Percentiles rank a stretch among this genome's conserved stretches.
Conservation (phyloP, 2,888 invertebrate genomes). For the Eucera pruinosa region DNA sequence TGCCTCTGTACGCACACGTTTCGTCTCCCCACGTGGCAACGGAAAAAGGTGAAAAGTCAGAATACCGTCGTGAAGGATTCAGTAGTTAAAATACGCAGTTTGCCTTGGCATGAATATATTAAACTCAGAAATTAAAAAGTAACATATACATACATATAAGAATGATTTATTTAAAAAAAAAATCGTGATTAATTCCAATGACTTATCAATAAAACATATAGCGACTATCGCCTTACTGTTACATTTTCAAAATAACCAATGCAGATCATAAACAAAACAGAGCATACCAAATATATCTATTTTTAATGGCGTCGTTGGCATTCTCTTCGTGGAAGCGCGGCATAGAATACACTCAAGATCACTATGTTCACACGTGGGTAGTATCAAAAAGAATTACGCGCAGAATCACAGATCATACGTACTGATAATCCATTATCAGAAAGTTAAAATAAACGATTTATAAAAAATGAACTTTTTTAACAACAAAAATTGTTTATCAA, state of each 20-base stretch:
- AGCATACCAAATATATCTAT: conserved; percentile 72
- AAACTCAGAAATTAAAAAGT: not conserved
- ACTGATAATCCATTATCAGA: not conserved
- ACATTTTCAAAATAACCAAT: conserved; percentile 20
- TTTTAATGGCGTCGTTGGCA: conserved; percentile 75
- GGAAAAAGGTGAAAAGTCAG: conserved; percentile 9
- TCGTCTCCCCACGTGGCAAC: conserved; percentile 9
- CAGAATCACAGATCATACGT: conserved; percentile 21
- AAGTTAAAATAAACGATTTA: not conserved
- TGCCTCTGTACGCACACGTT: not conserved
- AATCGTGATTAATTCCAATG: too few relatives aligned
- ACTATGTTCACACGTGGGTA: conserved; percentile 16
- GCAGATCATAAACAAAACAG: conserved; percentile 28
- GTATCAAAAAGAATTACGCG: conserved; percentile 2
- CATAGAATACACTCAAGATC: conserved; percentile 38
- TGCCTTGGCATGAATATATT: conserved; percentile 4
- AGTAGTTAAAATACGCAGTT: not conserved
- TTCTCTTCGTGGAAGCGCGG: conserved; percentile 45
- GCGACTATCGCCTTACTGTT: not conserved
- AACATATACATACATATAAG: not conserved
- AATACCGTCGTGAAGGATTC: not conserved
- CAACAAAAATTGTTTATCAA: not conserved
- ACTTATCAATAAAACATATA: conserved; percentile 1
- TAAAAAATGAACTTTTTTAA: not conserved
- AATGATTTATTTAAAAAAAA: conserved; percentile 12